Percentiles rank a stretch among this genome's conserved stretches.
Evolutionary conservation across 2,113 vertebrate genomes (phyloP).

Genomic region (Amblyornis subalaris): DNA sequence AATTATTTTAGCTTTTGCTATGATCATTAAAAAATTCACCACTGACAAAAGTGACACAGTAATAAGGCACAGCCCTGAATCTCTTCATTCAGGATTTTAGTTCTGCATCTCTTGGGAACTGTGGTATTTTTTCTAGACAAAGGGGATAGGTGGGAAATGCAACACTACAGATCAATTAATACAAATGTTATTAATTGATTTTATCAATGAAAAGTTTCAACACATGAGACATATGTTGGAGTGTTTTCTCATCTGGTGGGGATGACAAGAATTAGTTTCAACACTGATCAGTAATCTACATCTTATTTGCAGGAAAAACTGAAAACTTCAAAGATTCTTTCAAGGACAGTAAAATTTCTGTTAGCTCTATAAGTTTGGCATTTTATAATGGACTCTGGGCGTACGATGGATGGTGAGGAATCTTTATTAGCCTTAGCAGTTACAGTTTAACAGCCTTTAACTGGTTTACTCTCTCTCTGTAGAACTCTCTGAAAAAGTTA

Average conservation of each 20-base stretch:
- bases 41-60: not conserved
- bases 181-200: not conserved
- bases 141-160: not conserved
- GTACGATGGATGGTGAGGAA: conserved; percentile 90
- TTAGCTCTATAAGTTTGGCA: conserved; percentile 81
- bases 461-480: not conserved
- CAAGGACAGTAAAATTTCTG: conserved; percentile 69
- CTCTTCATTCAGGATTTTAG: not conserved
- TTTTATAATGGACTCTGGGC: conserved; percentile 97
- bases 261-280: not conserved
- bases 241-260: not conserved
- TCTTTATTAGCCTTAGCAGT: not conserved
- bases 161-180: not conserved
- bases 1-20: not conserved
- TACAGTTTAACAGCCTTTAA: not conserved
- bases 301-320: conserved; percentile 81
- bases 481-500: not conserved
- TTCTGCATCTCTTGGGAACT: not conserved
- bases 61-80: not conserved
- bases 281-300: not conserved
- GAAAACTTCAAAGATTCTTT: conserved; percentile 84
- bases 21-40: not conserved
- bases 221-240: not conserved
- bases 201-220: not conserved
- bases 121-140: not conserved